A percentile compares a stretch with the other conserved stretches of the same genome.
phyloP scores from a whole-genome alignment of 2,113 vertebrate genomes.

The Anolis carolinensis region DNA sequence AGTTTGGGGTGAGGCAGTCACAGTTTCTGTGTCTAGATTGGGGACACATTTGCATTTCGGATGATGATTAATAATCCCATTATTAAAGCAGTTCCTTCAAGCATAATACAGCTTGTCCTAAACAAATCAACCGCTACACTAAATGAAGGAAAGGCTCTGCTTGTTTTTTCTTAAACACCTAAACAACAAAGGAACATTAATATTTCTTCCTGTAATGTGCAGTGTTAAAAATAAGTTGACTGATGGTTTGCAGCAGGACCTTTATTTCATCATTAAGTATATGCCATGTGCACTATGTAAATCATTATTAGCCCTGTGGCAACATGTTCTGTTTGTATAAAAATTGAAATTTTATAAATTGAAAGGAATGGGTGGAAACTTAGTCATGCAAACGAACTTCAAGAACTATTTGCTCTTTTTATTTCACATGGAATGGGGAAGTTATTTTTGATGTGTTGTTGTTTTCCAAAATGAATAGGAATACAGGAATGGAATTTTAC shows the following conservation, averaged over 20 bases:
- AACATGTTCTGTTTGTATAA: neutral
- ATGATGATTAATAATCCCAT: neutral
- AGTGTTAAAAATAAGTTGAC: neutral
- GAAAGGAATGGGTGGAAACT: neutral
- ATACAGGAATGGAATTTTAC: neutral
- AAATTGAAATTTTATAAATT: neutral
- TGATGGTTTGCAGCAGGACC: neutral
- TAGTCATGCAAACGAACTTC: neutral
- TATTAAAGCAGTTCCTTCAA: neutral
- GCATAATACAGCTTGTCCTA: rapidly evolving
- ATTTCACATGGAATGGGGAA: neutral
- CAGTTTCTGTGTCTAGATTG: neutral
- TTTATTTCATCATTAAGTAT: neutral
- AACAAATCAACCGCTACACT: neutral
- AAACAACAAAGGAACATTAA: neutral
- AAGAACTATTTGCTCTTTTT: neutral
- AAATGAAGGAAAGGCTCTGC: neutral
- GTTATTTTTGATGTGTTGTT: neutral
- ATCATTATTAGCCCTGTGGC: conserved; percentile 5
- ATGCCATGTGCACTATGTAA: neutral
- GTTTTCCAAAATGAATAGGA: conserved; percentile 27
- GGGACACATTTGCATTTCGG: neutral
- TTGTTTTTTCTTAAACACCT: neutral
- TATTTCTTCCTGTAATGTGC: conserved; percentile 8
- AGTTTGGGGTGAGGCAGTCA: neutral